Percentiles rank a stretch among this genome's conserved stretches.
Conservation (phyloP, 1,140 invertebrate species). For the Heliconius hewitsoni region DNA sequence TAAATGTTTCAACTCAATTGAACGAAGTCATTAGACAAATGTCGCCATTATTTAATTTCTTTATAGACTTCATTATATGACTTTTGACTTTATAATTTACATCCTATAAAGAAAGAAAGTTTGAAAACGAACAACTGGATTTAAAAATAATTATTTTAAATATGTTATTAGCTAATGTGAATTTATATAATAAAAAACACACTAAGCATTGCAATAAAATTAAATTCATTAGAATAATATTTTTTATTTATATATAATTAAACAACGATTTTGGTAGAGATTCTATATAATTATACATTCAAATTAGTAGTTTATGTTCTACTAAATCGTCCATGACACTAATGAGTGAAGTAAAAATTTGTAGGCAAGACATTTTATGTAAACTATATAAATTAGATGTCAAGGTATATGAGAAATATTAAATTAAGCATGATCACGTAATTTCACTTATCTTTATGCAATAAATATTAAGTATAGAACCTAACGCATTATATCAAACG, state of each 20-base stretch:
- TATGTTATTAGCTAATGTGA: too few species aligned
- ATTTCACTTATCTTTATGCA: conserved; percentile 1
- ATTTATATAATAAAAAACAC: too few species aligned
- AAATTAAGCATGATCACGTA: neutral
- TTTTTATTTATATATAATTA: too few species aligned
- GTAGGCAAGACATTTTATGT: neutral
- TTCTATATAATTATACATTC: neutral
- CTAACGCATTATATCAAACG: conserved; percentile 5
- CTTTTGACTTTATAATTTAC: neutral
- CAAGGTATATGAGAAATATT: neutral
- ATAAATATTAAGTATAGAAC: neutral
- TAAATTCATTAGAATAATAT: neutral
- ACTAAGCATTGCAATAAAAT: too few species aligned
- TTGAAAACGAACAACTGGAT: neutral
- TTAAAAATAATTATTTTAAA: too few species aligned
- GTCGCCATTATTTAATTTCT: conserved; percentile 8
- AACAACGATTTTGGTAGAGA: neutral
- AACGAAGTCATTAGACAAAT: neutral
- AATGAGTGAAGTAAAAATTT: neutral
- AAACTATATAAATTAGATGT: neutral
- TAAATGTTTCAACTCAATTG: neutral
- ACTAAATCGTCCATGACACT: neutral
- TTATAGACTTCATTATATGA: neutral
- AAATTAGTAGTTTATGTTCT: neutral
- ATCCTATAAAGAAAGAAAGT: neutral